These are phyloP conservation scores for Porphyrio hochstetteri DNA, from an alignment of 2,113 vertebrate genomes.

Conservation along the genomic window DNA sequence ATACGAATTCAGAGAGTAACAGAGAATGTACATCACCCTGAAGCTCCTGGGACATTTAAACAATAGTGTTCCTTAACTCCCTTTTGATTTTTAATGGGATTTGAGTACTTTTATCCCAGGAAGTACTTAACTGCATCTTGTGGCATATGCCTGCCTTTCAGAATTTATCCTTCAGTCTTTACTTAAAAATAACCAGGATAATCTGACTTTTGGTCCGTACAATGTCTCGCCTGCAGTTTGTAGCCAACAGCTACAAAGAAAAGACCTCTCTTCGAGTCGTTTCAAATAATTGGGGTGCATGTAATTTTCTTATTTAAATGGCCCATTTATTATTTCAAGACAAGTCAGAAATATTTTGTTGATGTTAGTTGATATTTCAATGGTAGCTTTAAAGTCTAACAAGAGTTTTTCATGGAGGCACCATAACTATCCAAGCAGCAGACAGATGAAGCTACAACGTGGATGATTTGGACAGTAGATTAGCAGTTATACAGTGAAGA, in stretches of 20 bases:
- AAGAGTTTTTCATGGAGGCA: background rate
- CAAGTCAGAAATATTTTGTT: background rate
- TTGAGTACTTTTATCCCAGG: background rate
- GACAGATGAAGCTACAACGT: background rate
- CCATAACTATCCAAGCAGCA: background rate
- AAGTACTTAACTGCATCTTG: background rate
- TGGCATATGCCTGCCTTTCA: background rate
- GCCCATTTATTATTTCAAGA: background rate
- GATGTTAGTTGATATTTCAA: background rate
- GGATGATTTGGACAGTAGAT: background rate
- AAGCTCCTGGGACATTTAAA: background rate
- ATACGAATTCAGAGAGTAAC: background rate
- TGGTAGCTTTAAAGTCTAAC: background rate
- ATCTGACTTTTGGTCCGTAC: background rate
- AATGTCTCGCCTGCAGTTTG: background rate
- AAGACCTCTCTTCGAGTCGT: background rate
- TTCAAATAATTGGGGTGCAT: background rate
- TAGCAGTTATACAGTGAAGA: background rate
- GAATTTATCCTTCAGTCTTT: background rate
- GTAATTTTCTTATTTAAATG: background rate
- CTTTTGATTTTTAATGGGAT: background rate
- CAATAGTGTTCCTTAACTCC: background rate
- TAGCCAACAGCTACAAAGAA: background rate
- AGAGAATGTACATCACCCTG: background rate
- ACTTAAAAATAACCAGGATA: background rate